phyloP scores from a whole-genome alignment of 2,797 vertebrate species.

The Steatocranus sp. region DNA sequence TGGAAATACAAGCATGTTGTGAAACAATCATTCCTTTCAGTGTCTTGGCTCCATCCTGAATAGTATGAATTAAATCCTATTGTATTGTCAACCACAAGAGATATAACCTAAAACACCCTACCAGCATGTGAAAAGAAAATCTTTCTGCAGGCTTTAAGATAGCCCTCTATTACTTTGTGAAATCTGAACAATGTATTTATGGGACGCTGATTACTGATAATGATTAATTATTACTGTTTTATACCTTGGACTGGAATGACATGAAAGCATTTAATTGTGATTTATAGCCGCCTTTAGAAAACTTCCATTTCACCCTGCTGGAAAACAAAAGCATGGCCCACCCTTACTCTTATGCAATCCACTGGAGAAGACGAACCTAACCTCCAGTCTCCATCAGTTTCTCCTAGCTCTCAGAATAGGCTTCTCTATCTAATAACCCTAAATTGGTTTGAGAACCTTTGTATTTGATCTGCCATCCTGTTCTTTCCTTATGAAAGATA shows the following conservation, averaged over 20 bases:
- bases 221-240: not conserved
- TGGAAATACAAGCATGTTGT: not conserved
- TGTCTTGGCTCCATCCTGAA: not conserved
- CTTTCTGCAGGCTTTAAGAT: not conserved
- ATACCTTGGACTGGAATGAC: not conserved
- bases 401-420: not conserved
- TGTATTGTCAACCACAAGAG: not conserved
- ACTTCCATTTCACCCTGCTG: not conserved
- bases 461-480: not conserved
- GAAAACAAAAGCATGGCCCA: not conserved
- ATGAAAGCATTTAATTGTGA: not conserved
- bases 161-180: not conserved
- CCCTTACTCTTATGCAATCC: not conserved
- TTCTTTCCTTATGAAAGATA: not conserved
- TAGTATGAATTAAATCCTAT: not conserved
- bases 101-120: not conserved
- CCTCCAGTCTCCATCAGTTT: not conserved
- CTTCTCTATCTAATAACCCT: not conserved
- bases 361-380: not conserved
- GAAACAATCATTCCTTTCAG: not conserved
- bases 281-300: not conserved
- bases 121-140: not conserved
- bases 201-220: not conserved
- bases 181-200: not conserved
- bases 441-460: not conserved